Evolutionary conservation across 1,140 invertebrate species (phyloP).

Genomic region (Zelostemma sp.): DNA sequence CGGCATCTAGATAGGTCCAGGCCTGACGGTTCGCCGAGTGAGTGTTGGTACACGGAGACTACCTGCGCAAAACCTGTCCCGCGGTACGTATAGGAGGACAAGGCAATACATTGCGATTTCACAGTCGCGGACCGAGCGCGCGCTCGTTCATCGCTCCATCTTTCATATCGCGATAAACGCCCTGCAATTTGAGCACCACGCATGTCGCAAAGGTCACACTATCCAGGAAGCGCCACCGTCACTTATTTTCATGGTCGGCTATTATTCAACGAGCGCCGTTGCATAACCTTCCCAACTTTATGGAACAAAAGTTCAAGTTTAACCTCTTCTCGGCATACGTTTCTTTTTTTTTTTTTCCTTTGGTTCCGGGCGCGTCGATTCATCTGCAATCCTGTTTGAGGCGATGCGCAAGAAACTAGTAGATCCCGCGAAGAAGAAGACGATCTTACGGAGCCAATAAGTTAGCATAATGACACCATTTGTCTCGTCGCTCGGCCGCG

Average conservation of each 20-base stretch:
- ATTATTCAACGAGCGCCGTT: conserved; percentile 6
- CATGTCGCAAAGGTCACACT: conserved; percentile 8
- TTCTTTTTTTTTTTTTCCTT: no score
- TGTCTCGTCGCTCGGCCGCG: no score
- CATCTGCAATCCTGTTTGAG: no score
- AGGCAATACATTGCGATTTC: conserved; percentile 30
- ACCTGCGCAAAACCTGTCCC: no score
- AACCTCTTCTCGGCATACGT: not conserved
- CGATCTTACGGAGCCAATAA: not conserved
- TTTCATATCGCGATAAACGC: conserved; percentile 31
- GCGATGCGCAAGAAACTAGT: no score
- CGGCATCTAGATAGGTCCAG: conserved; percentile 9
- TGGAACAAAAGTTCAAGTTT: not conserved
- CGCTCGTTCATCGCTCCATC: conserved; percentile 33
- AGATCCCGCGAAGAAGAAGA: no score
- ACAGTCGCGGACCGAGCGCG: conserved; percentile 14
- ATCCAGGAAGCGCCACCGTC: not conserved
- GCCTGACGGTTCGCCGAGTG: not conserved
- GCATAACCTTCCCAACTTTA: not conserved
- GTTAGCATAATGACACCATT: no score
- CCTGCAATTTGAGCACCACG: conserved; percentile 14
- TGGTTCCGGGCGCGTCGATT: no score
- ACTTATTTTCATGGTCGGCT: conserved; percentile 4
- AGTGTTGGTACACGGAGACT: conserved; percentile 5
- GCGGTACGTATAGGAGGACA: conserved; percentile 8